A percentile compares a stretch with the other conserved stretches of the same genome.
Conservation (phyloP, 2,888 invertebrate species). For the Sphinx pinastri region DNA sequence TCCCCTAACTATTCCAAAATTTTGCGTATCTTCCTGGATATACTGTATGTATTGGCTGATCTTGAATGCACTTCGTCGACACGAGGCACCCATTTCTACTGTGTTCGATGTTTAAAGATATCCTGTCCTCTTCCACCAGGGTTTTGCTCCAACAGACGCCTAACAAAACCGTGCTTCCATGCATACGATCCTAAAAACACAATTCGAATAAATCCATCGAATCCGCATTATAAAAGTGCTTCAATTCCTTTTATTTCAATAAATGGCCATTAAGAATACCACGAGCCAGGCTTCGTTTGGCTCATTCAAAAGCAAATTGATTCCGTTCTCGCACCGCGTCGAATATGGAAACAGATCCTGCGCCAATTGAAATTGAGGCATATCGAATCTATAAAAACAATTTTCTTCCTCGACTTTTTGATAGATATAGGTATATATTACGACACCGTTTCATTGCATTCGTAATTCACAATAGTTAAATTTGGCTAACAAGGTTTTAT, state of each 20-base stretch:
- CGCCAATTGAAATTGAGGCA: conserved; percentile 77
- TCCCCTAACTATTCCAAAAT: too few relatives aligned
- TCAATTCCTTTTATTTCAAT: conserved; percentile 48
- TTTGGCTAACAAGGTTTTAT: background rate
- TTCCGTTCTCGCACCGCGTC: conserved; percentile 53
- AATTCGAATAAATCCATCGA: conserved; percentile 26
- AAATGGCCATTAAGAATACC: conserved; percentile 62
- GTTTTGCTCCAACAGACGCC: background rate
- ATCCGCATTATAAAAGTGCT: conserved; percentile 18
- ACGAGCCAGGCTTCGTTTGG: conserved; percentile 44
- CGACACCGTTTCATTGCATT: conserved; percentile 59
- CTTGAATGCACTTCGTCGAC: background rate
- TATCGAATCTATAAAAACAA: conserved; percentile 81
- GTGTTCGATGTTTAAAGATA: too few relatives aligned
- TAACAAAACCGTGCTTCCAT: background rate
- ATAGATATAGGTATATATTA: conserved; percentile 67
- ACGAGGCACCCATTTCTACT: too few relatives aligned
- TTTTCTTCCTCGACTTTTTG: conserved; percentile 72
- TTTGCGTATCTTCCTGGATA: too few relatives aligned
- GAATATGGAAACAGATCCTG: conserved; percentile 69
- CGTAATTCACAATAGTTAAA: background rate
- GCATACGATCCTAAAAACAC: background rate
- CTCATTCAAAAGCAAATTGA: conserved; percentile 72
- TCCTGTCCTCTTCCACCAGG: too few relatives aligned
- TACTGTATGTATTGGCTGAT: too few relatives aligned